These are phyloP conservation scores for Antheraea pernyi DNA, from an alignment of 1,140 invertebrate genomes.

Conservation along the genomic window DNA sequence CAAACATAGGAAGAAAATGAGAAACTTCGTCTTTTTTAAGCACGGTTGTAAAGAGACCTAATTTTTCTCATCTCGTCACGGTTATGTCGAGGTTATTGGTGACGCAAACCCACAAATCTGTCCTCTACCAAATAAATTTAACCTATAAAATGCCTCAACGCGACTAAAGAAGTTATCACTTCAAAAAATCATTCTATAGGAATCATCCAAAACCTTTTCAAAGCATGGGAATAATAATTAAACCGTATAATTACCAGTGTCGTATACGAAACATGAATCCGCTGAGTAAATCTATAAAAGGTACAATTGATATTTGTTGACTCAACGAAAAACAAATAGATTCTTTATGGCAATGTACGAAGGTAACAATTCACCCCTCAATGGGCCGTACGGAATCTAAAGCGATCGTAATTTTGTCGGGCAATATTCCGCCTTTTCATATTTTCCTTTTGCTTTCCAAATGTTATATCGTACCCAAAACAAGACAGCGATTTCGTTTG, in stretches of 20 bases:
- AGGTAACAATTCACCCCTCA: slow-evolving; percentile 74
- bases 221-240: background rate
- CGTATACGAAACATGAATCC: slow-evolving; percentile 2
- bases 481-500: slow-evolving; percentile 67
- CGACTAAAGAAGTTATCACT: no score
- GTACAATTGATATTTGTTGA: slow-evolving; percentile 49
- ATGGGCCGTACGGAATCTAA: slow-evolving; percentile 73
- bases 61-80: no score
- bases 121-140: no score
- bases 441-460: slow-evolving; percentile 71
- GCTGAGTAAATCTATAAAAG: slow-evolving; percentile 27
- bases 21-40: no score
- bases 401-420: slow-evolving; percentile 76
- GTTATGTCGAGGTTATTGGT: no score
- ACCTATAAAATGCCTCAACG: no score
- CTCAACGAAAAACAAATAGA: slow-evolving; percentile 64
- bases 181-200: no score
- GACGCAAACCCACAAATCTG: no score
- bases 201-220: background rate
- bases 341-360: slow-evolving; percentile 68
- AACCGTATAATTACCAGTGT: no score
- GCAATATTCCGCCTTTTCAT: slow-evolving; percentile 75
- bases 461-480: slow-evolving; percentile 63
- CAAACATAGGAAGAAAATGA: no score
- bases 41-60: no score